Percentiles rank a stretch among this genome's conserved stretches.
Conservation (phyloP, 2,797 vertebrate genomes). For the Stomatorhinus walkeri region DNA sequence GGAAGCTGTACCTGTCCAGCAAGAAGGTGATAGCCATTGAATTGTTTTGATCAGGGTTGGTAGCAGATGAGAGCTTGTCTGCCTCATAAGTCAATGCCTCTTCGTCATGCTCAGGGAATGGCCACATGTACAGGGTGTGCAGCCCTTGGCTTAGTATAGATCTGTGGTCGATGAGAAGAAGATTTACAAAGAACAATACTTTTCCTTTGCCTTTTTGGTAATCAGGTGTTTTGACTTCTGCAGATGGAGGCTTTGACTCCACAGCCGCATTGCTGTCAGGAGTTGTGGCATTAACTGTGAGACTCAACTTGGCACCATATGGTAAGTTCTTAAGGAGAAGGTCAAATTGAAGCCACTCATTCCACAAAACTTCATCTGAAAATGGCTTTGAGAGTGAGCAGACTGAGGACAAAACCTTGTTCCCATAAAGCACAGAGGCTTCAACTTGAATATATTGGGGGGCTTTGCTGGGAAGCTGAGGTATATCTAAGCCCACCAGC, state of each 20-base stretch:
- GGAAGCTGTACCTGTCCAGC: constrained; percentile 63
- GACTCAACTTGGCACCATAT: constrained; percentile 59
- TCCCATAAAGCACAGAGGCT: constrained; percentile 59
- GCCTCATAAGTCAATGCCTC: constrained; percentile 59
- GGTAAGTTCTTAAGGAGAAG: constrained; percentile 60
- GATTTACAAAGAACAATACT: constrained; percentile 65
- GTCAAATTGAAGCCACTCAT: constrained; percentile 66
- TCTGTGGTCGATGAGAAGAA: constrained; percentile 70
- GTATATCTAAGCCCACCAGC: constrained; percentile 64
- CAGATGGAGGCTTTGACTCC: constrained; percentile 33
- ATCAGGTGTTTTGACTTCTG: constrained; percentile 37
- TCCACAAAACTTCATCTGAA: constrained; percentile 68
- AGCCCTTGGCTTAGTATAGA: constrained; percentile 62
- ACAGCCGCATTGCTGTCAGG: constrained; percentile 38
- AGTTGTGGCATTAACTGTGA: constrained; percentile 50
- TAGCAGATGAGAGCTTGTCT: constrained; percentile 63
- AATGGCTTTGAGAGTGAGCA: constrained; percentile 51
- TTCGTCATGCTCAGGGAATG: constrained; percentile 51
- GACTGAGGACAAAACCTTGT: constrained; percentile 54
- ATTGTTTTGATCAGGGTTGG: constrained; percentile 56
- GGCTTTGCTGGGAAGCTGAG: constrained; percentile 51
- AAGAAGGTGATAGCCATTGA: constrained; percentile 66
- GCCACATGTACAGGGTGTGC: constrained; percentile 66
- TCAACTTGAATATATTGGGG: constrained; percentile 55
- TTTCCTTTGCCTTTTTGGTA: constrained; percentile 49